These are phyloP conservation scores for Psilopsiagon aurifrons DNA, from an alignment of 2,113 vertebrate genomes.

Conservation along the genomic window DNA sequence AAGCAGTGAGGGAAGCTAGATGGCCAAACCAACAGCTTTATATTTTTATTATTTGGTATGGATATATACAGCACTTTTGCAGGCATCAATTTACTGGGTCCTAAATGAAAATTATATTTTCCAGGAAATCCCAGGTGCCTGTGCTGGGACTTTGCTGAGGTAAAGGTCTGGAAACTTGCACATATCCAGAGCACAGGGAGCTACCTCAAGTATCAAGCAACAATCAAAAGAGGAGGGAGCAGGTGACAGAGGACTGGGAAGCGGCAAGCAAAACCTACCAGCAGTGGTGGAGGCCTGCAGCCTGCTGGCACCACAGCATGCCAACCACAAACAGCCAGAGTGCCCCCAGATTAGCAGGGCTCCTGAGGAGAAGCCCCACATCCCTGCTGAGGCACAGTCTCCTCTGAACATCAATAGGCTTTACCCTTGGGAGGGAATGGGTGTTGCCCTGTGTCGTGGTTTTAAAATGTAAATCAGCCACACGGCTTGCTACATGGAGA, in stretches of 20 bases:
- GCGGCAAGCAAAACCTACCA: background rate
- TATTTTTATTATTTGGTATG: background rate
- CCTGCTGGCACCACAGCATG: background rate
- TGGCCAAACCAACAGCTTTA: background rate
- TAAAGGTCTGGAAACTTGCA: background rate
- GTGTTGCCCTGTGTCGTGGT: background rate
- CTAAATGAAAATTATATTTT: background rate
- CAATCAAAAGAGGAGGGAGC: background rate
- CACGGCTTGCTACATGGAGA: too few species aligned
- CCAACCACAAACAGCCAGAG: accelerated
- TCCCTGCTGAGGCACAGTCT: background rate
- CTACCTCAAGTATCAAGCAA: background rate
- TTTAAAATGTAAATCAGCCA: too few species aligned
- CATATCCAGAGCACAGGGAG: background rate
- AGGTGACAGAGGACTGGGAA: background rate
- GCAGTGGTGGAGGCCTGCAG: background rate
- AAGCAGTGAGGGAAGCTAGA: background rate
- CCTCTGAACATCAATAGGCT: background rate
- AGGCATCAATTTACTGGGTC: background rate
- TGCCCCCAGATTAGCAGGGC: background rate
- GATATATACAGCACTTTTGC: background rate
- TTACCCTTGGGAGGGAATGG: background rate
- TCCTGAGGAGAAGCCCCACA: accelerated
- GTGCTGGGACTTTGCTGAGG: background rate
- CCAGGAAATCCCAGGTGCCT: background rate